Evolutionary conservation across 2,113 vertebrate genomes (phyloP).

Genomic region (Pyrgilauda ruficollis): DNA sequence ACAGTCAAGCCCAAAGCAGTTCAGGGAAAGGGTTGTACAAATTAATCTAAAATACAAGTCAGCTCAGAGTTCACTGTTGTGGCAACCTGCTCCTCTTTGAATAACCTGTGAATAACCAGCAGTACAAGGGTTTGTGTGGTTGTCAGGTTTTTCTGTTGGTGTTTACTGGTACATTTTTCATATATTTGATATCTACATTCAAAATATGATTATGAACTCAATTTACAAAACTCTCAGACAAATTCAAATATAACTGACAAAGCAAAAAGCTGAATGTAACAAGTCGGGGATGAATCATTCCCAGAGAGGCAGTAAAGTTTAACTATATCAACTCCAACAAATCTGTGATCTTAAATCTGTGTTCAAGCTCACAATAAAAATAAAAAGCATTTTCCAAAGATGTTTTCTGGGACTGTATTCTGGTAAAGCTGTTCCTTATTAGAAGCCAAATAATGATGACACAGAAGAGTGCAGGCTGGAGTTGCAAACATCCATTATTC

Average conservation of each 20-base stretch:
- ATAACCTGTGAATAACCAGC: not conserved
- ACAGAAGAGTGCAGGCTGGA: not conserved
- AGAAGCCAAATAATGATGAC: constrained; percentile 6
- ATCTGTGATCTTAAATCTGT: not conserved
- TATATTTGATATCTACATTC: not conserved
- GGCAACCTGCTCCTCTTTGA: not conserved
- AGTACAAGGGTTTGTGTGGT: not conserved
- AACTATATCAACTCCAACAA: not conserved
- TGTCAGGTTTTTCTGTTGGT: not conserved
- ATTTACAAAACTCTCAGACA: not conserved
- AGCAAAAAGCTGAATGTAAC: not conserved
- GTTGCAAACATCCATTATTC: constrained; percentile 43
- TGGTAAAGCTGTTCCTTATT: not conserved
- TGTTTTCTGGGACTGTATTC: not conserved
- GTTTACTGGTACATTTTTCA: not conserved
- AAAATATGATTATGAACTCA: not conserved
- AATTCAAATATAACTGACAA: not conserved
- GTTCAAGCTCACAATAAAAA: not conserved
- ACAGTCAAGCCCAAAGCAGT: not conserved
- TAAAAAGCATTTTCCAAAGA: not conserved
- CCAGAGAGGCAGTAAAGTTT: not conserved
- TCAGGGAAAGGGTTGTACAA: not conserved
- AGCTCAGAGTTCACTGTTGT: not conserved
- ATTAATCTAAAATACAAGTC: not conserved
- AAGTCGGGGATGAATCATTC: not conserved